Evolutionary conservation across 1,140 invertebrate genomes (phyloP), one percentile per base, ranked within the genome.

Genomic region (Atopsyche davidsoni): DNA sequence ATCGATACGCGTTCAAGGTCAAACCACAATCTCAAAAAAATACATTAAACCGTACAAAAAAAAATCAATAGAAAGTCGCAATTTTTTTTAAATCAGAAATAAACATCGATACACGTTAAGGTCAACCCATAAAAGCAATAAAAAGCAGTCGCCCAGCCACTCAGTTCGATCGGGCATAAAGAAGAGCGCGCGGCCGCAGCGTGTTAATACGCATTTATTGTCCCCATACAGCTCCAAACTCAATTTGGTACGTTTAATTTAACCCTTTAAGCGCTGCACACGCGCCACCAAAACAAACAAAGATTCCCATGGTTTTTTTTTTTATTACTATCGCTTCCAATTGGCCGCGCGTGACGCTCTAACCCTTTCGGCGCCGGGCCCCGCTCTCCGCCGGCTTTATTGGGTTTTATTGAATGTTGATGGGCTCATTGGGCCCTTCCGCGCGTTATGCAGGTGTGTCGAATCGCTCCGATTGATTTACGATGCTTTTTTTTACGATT

Each of bases 211-310:
- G 25, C n/a, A n/a, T 7, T 28, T 28, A 7, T 28, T 28, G 25
- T 28, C 25, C 7, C 25, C 25, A 28, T n/a, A n/a, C n/a, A n/a
- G n/a, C n/a, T 18, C 21, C 25, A 44, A 48, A 54, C 35, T 54
- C 46, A 45, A 54, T 54, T 54, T 39, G 35, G 22, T 45, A 54
- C 46, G 52, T 49, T 54, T 45, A 49, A 49, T 54, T 54, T 44
- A 54, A 54, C 52, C 52, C 52, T 54, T 49, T 54, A 25, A 53
- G 42, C 36, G 21, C 23, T 38, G 11, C 28, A 21, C 23, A 24
- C 28, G 16, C 47, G 39, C 21, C 16, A 6, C n/a, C 24, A 28
- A 28, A 28, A 28, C 24, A 49, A 49, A 49, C 31, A 49, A 28
- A 28, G n/a, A 25, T 47, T 47, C 46, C 46, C 46, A 47, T n/a